Percentiles rank a stretch among this genome's conserved stretches.
Evolutionary conservation across 1,140 invertebrate species (phyloP).

Genomic region (Drosophila bifasciata): DNA sequence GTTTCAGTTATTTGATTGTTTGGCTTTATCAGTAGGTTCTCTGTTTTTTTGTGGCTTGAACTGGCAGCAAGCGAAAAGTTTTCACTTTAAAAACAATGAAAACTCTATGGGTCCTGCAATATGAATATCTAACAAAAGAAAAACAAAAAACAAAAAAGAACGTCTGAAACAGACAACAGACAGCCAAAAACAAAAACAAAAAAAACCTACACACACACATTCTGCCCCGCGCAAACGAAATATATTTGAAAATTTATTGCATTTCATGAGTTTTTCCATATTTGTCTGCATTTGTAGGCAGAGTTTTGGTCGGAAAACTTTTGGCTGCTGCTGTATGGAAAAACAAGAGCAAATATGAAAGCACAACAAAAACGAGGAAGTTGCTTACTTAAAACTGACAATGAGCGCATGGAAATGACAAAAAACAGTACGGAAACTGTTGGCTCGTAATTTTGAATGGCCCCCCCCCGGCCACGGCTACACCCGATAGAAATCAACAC

Average conservation of each 20-base stretch:
- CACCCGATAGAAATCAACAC: not conserved
- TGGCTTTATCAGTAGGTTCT: slow-evolving; percentile 63
- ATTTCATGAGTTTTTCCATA: slow-evolving; percentile 78
- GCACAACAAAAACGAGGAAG: slow-evolving; percentile 49
- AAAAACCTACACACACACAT: slow-evolving; percentile 10
- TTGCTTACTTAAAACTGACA: slow-evolving; percentile 81
- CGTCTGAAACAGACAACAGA: slow-evolving; percentile 16
- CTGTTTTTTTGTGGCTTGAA: slow-evolving; percentile 32
- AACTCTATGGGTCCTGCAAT: slow-evolving; percentile 10
- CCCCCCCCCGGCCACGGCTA: slow-evolving; percentile 33
- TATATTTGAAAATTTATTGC: slow-evolving; percentile 82
- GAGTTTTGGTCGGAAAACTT: slow-evolving; percentile 71
- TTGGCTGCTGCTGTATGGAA: slow-evolving; percentile 55
- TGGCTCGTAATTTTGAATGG: slow-evolving; percentile 80
- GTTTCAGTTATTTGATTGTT: slow-evolving; percentile 39
- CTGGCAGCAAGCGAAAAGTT: slow-evolving; percentile 55
- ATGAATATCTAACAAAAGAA: slow-evolving; percentile 9
- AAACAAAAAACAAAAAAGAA: slow-evolving; percentile 15
- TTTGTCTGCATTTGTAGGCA: slow-evolving; percentile 80
- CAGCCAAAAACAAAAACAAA: slow-evolving; percentile 5
- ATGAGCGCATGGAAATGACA: slow-evolving; percentile 81
- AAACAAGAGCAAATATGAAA: slow-evolving; percentile 24
- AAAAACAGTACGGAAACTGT: slow-evolving; percentile 81
- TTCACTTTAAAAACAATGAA: slow-evolving; percentile 54
- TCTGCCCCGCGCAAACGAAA: slow-evolving; percentile 56